Base-by-base conservation (phyloP, 2,888 invertebrate genomes). In the Ceraclea dissimilis region DNA sequence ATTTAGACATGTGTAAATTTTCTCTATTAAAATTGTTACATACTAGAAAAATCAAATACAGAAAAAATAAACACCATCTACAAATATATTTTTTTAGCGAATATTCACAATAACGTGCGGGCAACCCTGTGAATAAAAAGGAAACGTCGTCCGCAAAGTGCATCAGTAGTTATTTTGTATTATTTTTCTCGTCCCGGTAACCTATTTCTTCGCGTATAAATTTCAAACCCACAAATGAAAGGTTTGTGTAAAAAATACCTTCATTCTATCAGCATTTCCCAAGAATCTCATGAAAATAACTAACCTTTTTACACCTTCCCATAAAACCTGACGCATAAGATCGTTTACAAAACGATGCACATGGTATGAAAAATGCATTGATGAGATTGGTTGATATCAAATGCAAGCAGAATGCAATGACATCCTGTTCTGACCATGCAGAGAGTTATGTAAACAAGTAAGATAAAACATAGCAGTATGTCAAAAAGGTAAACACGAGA, bases 91-190 rank as follows among this genome's bases (percentile, higher is more conserved):
- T n/a, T n/a, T n/a, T n/a, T n/a, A n/a, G n/a, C n/a, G n/a, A n/a
- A n/a, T n/a, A n/a, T n/a, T n/a, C n/a, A n/a, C n/a, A n/a, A n/a
- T n/a, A n/a, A n/a, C n/a, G n/a, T n/a, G n/a, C n/a, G 4, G 39
- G 4, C 55, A 55, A 19, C 55, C 55, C 55, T 21, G 22, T 18
- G 2, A 11, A 46, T 17, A 13, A 54, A 50, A 55, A 55, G 55
- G 55, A 55, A 55, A 55, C 55, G 44, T 33, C 55, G 33, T 21
- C 50, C 55, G 50, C 55, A 55, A 55, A 55, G 55, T 55, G 50
- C 55, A 55, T 22, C 44, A 5, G n/a, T 19, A 8, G 18, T 46
- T 46, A 46, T 18, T 46, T 46, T 46, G 18, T 18, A 19, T 46
- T 46, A 46, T 46, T 18, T 46, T 39, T 48, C 19, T 48, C 57